phyloP scores from a whole-genome alignment of 2,113 vertebrate species.

The Eolophus roseicapilla region DNA sequence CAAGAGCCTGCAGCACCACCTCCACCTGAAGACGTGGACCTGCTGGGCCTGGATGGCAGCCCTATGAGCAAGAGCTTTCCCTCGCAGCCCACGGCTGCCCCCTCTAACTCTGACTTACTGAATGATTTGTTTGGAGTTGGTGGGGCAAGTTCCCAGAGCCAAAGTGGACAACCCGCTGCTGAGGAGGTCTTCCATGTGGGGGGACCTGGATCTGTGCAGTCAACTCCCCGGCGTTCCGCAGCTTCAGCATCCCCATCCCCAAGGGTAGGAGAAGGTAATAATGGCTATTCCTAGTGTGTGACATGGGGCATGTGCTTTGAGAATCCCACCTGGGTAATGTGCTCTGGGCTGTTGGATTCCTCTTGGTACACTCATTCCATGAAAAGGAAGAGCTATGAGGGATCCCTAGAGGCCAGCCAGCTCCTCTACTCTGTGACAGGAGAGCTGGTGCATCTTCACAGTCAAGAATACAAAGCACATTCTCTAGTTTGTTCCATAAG shows the following conservation, averaged over 20 bases:
- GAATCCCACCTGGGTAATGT: background rate
- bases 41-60: slow-evolving; percentile 87
- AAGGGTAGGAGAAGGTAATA: slow-evolving; percentile 79
- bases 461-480: background rate
- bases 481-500: background rate
- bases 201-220: slow-evolving; percentile 83
- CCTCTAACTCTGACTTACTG: slow-evolving; percentile 87
- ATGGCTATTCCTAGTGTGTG: background rate
- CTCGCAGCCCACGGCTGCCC: slow-evolving; percentile 72
- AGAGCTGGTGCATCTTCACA: background rate
- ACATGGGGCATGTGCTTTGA: background rate
- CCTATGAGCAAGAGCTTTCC: slow-evolving; percentile 72
- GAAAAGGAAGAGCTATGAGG: background rate
- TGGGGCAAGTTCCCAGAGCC: slow-evolving; percentile 46
- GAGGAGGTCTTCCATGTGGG: slow-evolving; percentile 76
- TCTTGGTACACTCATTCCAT: fast-evolving
- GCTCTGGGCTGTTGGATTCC: background rate
- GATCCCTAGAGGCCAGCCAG: background rate
- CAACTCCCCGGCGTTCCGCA: slow-evolving; percentile 86
- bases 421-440: background rate
- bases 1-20: slow-evolving; percentile 61
- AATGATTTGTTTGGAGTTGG: slow-evolving; percentile 88
- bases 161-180: slow-evolving; percentile 62
- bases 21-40: slow-evolving; percentile 86
- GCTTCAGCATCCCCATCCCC: slow-evolving; percentile 85